Evolutionary conservation across 2,113 vertebrate species (phyloP).

Genomic region (Ammodramus savannarum): DNA sequence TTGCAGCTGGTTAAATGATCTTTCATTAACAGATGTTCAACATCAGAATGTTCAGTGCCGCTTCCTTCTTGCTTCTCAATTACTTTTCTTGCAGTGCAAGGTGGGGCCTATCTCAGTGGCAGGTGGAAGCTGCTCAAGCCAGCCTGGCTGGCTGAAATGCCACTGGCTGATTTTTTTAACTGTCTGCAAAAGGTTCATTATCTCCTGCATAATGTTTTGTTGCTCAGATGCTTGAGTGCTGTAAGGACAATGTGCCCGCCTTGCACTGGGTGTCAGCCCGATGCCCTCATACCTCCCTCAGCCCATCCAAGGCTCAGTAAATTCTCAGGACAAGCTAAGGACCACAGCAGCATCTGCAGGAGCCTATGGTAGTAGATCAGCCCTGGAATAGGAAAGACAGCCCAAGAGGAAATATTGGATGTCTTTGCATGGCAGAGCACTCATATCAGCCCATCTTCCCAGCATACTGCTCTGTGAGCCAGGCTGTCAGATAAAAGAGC

Average conservation of each 20-base stretch:
- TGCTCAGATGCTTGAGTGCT: background rate
- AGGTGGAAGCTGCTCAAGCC: background rate
- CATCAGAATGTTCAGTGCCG: background rate
- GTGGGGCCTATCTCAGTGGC: background rate
- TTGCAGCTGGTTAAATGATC: background rate
- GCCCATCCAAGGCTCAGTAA: background rate
- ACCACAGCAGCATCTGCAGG: background rate
- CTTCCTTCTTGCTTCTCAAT: background rate
- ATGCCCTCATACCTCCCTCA: background rate
- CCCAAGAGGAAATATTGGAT: background rate
- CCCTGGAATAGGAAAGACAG: background rate
- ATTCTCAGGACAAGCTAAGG: background rate
- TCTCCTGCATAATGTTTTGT: background rate
- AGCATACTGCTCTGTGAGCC: background rate
- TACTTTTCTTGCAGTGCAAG: background rate
- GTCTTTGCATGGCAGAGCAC: background rate
- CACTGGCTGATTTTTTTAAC: background rate
- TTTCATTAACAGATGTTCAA: background rate
- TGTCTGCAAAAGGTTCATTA: background rate
- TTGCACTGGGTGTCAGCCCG: background rate
- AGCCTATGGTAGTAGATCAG: background rate
- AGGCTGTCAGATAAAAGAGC: background rate
- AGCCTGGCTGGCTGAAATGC: background rate
- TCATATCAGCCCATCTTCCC: background rate
- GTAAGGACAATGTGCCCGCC: background rate